These are phyloP conservation scores for Rallus crepitans DNA, from an alignment of 2,797 vertebrate species.

Conservation along the genomic window DNA sequence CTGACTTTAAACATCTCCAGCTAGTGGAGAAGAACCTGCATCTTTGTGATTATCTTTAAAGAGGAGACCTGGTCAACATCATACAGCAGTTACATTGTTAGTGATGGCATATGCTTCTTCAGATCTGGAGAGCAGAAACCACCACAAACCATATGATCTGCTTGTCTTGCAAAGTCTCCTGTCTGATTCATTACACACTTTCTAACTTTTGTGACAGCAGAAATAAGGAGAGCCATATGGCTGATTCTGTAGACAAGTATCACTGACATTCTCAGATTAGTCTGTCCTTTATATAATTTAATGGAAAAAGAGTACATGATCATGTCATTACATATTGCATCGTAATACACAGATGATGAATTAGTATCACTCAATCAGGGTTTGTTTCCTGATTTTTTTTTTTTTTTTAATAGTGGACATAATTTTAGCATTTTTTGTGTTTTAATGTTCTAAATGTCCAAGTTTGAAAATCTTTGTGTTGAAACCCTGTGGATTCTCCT, in stretches of 20 bases:
- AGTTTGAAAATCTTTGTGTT: background rate
- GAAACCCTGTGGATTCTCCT: background rate
- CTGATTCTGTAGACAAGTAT: background rate
- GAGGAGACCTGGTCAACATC: background rate
- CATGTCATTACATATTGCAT: background rate
- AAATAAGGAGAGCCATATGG: constrained; percentile 11
- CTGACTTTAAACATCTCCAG: background rate
- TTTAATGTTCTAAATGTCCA: background rate
- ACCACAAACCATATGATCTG: background rate
- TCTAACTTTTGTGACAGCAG: background rate
- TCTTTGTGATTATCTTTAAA: background rate
- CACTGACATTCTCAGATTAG: background rate
- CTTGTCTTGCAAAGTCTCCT: background rate
- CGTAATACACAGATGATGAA: background rate
- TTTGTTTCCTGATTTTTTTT: background rate
- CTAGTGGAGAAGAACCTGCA: background rate
- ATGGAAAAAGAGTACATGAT: background rate
- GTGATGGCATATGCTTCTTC: background rate
- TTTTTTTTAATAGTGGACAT: background rate
- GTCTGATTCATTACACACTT: background rate
- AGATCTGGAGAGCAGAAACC: background rate
- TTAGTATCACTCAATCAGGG: background rate
- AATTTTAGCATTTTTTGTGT: background rate
- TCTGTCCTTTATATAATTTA: background rate
- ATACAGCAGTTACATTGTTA: background rate